Evolutionary conservation across 2,113 vertebrate species (phyloP).

Genomic region (Lycocorax pyrrhopterus): DNA sequence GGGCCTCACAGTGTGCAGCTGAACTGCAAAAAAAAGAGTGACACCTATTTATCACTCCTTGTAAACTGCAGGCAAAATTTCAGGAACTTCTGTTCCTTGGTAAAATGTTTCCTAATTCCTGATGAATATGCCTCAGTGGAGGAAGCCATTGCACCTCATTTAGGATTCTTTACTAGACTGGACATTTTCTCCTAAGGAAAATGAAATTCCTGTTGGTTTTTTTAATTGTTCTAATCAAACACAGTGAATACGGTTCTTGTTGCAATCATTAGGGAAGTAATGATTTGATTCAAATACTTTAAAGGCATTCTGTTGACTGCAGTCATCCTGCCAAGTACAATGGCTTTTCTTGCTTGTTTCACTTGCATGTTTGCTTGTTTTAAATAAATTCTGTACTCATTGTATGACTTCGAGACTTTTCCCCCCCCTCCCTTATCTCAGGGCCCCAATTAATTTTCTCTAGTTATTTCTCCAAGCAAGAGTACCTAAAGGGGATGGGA

Average conservation of each 20-base stretch:
- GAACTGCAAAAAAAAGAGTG: not conserved
- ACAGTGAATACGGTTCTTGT: accelerated
- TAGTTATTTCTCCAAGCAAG: not conserved
- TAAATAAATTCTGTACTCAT: not conserved
- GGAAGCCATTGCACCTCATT: not conserved
- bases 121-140: not conserved
- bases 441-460: not conserved
- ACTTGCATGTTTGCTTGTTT: not conserved
- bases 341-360: not conserved
- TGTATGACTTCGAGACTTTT: not conserved
- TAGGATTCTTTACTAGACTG: not conserved
- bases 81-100: not conserved
- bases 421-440: accelerated
- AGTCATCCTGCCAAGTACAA: not conserved
- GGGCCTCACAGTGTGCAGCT: not conserved
- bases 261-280: not conserved
- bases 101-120: not conserved
- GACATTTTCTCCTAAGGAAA: not conserved
- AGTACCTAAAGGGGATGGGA: not conserved
- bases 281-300: not conserved
- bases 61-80: not conserved
- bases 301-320: not conserved
- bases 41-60: not conserved
- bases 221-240: not conserved
- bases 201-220: not conserved